Base-by-base conservation (phyloP, 2,888 invertebrate genomes). In the Andrena haemorrhoa region DNA sequence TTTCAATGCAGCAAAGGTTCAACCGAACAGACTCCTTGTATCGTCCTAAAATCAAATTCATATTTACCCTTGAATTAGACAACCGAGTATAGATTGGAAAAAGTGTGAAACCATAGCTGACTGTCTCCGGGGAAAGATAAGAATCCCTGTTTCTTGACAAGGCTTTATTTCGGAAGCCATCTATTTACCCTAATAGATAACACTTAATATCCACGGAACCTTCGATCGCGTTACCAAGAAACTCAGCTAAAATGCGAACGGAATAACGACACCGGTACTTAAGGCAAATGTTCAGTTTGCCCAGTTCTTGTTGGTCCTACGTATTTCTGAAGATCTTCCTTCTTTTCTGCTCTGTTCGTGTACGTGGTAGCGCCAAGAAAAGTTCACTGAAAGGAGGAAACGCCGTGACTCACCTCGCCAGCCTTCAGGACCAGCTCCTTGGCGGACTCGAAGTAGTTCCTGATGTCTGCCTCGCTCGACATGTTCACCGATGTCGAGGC, bases 361-460 rank as follows among this genome's bases (percentile, higher is more conserved):
- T 12, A 33, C 20, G 63, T 20, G 20, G 10, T 12, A 51, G 51
- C 51, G 23, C 5, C n/a, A 31, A 41, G 31, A 31, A 6, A 33
- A 16, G 49, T 23, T 58, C 23, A 49, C 0, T 1, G 33, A 8
- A 29, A 23, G 5, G 3, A 35, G 35, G 12, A 63, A 35, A 29
- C 10, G 29, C 6, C n/a, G 16, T 23, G 4, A 82, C 84, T 88
- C 78, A 92, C 93, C 89, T 92, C 82, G 51, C 92, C 93, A 73
- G 90, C 90, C 76, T 91, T 85, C 12, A 93, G 61, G 8, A 86
- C 87, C 7, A 92, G 71, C n/a, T 88, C 79, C 66, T 90, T 92
- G 12, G 87, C 91, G 41, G 86, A 74, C 29, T 91, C 88, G 60
- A 92, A 92, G 64, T 87, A 92, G 79, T 80, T 83, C 4, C 73